Percentiles rank a stretch among this genome's conserved stretches.
These are phyloP conservation scores for Schrankia costaestrigalis DNA, from an alignment of 2,888 invertebrate species.

Conservation along the genomic window DNA sequence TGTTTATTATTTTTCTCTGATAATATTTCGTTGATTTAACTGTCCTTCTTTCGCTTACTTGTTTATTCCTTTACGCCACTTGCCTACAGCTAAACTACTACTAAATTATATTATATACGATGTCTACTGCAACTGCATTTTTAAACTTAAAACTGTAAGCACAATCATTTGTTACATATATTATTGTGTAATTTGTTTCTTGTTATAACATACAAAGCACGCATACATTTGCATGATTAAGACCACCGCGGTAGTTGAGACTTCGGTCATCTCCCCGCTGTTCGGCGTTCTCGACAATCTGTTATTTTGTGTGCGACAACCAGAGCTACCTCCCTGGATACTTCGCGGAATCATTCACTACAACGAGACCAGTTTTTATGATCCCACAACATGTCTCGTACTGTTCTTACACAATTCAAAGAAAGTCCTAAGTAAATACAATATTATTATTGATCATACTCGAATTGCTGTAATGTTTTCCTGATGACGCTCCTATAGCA, in stretches of 20 bases:
- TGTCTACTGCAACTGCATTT: no score
- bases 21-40: no score
- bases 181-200: no score
- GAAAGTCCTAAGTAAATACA: constrained; percentile 57
- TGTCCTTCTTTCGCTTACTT: no score
- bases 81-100: no score
- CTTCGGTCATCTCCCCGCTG: constrained; percentile 6
- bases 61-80: no score
- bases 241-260: constrained; percentile 25
- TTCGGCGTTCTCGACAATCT: constrained; percentile 21
- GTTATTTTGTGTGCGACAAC: constrained; percentile 34
- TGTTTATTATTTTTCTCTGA: no score
- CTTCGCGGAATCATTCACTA: constrained; percentile 65
- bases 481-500: constrained; percentile 48
- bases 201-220: no score
- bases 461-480: constrained; percentile 6
- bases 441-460: constrained; percentile 49
- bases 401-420: constrained; percentile 43
- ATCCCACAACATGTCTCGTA: constrained; percentile 49
- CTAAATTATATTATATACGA: no score
- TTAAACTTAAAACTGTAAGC: no score
- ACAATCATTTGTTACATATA: no score
- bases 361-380: constrained; percentile 61
- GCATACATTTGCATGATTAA: constrained; percentile 20
- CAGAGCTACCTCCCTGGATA: constrained; percentile 50